Evolutionary conservation across 2,113 vertebrate genomes (phyloP).

Genomic region (Heliornis fulica): DNA sequence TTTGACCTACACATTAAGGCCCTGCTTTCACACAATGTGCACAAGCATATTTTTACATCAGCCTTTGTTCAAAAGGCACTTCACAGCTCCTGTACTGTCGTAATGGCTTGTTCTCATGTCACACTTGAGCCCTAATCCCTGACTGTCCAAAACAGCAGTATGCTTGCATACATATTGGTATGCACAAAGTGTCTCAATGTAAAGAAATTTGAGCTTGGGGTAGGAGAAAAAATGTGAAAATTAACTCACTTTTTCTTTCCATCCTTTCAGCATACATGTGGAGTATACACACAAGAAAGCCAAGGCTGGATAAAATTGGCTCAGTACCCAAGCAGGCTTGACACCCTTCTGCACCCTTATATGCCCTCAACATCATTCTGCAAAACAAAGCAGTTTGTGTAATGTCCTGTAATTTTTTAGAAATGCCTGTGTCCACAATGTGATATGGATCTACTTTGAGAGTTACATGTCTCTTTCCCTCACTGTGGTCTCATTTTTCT

Average conservation of each 20-base stretch:
- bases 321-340: not conserved
- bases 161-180: not conserved
- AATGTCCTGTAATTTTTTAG: not conserved
- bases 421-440: not conserved
- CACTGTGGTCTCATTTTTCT: not conserved
- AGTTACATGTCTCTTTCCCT: not conserved
- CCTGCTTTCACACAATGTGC: slow-evolving; percentile 22
- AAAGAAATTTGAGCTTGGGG: not conserved
- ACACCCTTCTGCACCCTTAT: not conserved
- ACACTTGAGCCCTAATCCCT: not conserved
- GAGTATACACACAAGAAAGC: not conserved
- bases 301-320: not conserved
- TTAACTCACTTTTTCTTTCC: not conserved
- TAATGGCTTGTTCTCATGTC: not conserved
- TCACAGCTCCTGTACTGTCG: not conserved
- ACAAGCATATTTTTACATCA: slow-evolving; percentile 50
- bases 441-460: not conserved
- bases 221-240: not conserved
- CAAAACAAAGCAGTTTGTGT: not conserved
- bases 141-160: not conserved
- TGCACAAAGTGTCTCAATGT: not conserved
- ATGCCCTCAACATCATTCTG: not conserved
- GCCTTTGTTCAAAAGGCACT: not conserved
- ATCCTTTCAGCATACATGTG: not conserved
- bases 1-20: slow-evolving; percentile 7